Conservation (phyloP, 2,113 vertebrate species). For the Cavia aperea region DNA sequence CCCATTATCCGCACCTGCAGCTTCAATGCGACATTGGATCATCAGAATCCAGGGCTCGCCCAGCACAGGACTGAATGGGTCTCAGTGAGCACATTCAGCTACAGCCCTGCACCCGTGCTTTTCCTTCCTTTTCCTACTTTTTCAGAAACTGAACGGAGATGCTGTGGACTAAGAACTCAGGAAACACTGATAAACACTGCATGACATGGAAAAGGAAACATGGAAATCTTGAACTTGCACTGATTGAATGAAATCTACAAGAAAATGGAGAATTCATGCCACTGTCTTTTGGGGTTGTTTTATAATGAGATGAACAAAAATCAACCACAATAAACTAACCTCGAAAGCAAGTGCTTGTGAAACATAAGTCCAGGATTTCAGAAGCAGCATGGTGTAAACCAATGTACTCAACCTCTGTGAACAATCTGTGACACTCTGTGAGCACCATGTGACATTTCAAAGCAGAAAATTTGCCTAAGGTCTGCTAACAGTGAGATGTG, state of each 20-base stretch:
- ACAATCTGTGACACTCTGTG: background rate
- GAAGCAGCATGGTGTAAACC: background rate
- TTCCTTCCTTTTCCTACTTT: no score
- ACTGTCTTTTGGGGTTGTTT: background rate
- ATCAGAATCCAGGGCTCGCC: no score
- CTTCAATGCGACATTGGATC: no score
- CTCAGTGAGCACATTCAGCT: no score
- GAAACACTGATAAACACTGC: background rate
- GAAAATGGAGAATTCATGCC: background rate
- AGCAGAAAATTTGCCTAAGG: background rate
- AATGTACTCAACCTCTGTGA: background rate
- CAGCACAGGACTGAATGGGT: no score
- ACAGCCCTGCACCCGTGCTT: no score
- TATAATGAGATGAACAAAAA: background rate
- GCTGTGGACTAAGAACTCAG: background rate
- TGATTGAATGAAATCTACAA: background rate
- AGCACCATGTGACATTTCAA: background rate
- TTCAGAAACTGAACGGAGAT: background rate
- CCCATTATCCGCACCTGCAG: no score
- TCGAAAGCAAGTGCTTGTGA: fast-evolving
- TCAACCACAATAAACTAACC: background rate
- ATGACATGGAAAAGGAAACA: background rate
- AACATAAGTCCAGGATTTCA: background rate
- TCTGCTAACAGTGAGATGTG: background rate
- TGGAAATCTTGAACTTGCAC: background rate